Conservation (phyloP, 2,888 invertebrate genomes). For the Andrena bucephala region DNA sequence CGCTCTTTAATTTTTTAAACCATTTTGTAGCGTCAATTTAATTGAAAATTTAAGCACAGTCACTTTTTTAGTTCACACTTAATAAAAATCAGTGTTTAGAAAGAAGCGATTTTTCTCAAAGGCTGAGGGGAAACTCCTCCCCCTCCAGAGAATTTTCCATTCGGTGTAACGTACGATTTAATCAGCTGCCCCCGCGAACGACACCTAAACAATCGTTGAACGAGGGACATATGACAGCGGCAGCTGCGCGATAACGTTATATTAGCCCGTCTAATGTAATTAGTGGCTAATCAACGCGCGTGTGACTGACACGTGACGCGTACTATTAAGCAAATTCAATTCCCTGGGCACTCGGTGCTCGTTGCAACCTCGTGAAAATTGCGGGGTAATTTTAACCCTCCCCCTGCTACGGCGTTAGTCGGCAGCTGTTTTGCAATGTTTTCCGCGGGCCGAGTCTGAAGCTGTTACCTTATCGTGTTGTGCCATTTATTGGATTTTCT, state of each 20-base stretch:
- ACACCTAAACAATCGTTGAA: slow-evolving; percentile 6
- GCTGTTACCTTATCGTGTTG: too few species aligned
- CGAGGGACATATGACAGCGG: slow-evolving; percentile 29
- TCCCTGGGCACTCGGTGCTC: not conserved
- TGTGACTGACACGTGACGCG: slow-evolving; percentile 20
- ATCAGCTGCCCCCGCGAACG: slow-evolving; percentile 24
- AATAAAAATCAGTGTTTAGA: too few species aligned
- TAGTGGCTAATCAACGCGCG: slow-evolving; percentile 57
- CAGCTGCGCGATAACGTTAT: slow-evolving; percentile 59
- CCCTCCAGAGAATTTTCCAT: not conserved
- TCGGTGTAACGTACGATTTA: slow-evolving; percentile 49
- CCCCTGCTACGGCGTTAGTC: too few species aligned
- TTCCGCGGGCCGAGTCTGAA: too few species aligned
- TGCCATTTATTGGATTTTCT: too few species aligned
- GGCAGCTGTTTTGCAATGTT: too few species aligned
- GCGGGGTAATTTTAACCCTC: not conserved
- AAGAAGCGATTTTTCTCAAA: too few species aligned
- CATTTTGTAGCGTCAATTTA: too few species aligned
- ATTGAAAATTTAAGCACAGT: too few species aligned
- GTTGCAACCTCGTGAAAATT: slow-evolving; percentile 4
- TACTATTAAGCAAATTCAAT: slow-evolving; percentile 37
- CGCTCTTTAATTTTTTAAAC: too few species aligned
- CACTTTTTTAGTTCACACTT: too few species aligned
- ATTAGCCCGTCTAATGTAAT: slow-evolving; percentile 62
- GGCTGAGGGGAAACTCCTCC: too few species aligned